phyloP scores from a whole-genome alignment of 2,888 invertebrate species.

The Synanthedon formicaeformis region DNA sequence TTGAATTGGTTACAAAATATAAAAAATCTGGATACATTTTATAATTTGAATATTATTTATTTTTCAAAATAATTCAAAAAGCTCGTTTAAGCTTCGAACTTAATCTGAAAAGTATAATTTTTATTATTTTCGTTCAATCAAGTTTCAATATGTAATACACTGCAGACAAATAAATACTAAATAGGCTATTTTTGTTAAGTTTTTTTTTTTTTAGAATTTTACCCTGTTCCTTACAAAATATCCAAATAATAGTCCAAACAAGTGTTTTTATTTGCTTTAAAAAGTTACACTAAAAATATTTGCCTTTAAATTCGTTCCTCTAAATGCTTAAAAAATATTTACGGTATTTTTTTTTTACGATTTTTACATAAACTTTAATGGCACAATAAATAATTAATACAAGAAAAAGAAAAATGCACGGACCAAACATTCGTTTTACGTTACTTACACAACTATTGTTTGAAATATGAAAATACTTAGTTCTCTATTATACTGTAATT shows the following conservation, averaged over 20 bases:
- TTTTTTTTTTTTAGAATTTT: conserved; percentile 24
- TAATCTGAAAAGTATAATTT: no score
- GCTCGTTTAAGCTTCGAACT: no score
- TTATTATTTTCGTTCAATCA: no score
- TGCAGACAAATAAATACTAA: no score
- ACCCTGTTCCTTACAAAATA: conserved; percentile 47
- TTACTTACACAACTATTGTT: conserved; percentile 32
- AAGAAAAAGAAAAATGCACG: background rate
- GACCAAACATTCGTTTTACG: conserved; percentile 1
- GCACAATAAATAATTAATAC: background rate
- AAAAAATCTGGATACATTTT: no score
- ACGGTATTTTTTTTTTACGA: conserved; percentile 5
- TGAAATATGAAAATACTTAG: conserved; percentile 50
- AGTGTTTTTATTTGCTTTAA: background rate
- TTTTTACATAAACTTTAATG: background rate
- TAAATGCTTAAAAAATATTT: conserved; percentile 16
- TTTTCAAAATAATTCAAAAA: no score
- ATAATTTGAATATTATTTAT: no score
- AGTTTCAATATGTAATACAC: no score
- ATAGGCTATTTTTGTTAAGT: no score
- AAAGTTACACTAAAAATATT: conserved; percentile 5
- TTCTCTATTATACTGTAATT: conserved; percentile 1
- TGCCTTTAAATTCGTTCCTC: background rate
- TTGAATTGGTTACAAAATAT: no score
- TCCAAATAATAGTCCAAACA: background rate